Conservation (phyloP, 2,888 invertebrate species). For the Chrysolina americana region DNA sequence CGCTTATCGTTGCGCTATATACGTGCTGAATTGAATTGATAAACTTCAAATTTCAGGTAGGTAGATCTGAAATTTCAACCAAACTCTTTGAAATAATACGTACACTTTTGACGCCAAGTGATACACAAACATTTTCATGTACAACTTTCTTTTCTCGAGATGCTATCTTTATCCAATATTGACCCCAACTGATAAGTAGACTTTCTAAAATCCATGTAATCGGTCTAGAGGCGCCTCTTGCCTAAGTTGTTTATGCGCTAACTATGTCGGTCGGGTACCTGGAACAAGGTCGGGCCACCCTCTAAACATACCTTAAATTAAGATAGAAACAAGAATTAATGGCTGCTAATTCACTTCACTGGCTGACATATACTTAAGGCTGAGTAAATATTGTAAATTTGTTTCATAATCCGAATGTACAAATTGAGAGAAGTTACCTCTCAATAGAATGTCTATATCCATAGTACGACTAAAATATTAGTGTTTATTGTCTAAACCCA, state of each 20-base stretch:
- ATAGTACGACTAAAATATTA: too few relatives aligned
- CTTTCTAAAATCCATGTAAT: conserved; percentile 41
- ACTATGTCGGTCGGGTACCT: conserved; percentile 39
- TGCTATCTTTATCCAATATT: conserved; percentile 30
- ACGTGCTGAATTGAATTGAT: too few relatives aligned
- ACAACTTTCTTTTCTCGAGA: neutral
- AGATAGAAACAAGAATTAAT: conserved; percentile 6
- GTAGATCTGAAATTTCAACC: too few relatives aligned
- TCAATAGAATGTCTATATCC: too few relatives aligned
- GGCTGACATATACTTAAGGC: neutral
- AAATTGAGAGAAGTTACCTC: neutral
- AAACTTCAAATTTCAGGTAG: too few relatives aligned
- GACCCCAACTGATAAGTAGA: conserved; percentile 42
- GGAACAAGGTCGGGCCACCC: conserved; percentile 26
- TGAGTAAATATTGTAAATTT: neutral
- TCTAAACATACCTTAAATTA: conserved; percentile 9
- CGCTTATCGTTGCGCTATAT: too few relatives aligned
- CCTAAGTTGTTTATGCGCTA: conserved; percentile 47
- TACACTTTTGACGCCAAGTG: too few relatives aligned
- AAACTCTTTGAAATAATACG: too few relatives aligned
- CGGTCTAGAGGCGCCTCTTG: conserved; percentile 46
- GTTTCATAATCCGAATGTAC: neutral
- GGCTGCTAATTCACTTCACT: conserved; percentile 4
- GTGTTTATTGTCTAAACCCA: too few relatives aligned
- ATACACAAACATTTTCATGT: conserved; percentile 6